Evolutionary conservation across 2,888 invertebrate species (phyloP).

Genomic region (Molorchus minor): DNA sequence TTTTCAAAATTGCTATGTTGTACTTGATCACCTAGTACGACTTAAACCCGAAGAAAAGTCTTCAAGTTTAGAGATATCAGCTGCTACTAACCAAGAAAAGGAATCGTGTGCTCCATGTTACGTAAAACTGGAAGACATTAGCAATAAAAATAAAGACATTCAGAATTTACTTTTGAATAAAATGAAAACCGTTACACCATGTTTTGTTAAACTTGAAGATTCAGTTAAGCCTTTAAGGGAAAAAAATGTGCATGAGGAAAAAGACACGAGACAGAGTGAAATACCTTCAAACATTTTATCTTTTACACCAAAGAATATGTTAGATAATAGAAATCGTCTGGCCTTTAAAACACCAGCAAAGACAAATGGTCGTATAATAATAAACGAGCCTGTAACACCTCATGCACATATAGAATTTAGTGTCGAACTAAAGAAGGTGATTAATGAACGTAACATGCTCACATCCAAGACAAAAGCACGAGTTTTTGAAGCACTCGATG

Average conservation of each 20-base stretch:
- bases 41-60: conserved; percentile 2
- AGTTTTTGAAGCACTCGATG: conserved; percentile 69
- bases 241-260: background rate
- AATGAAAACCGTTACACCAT: conserved; percentile 1
- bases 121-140: conserved; percentile 4
- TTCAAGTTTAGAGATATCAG: no score
- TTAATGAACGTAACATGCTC: conserved; percentile 70
- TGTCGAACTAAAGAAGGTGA: conserved; percentile 69
- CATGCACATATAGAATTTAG: conserved; percentile 65
- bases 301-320: background rate
- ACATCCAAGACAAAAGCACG: conserved; percentile 69
- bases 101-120: conserved; percentile 3
- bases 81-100: no score
- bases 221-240: background rate
- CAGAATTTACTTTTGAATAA: background rate
- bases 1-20: background rate
- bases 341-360: no score
- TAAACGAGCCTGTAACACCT: conserved; percentile 67
- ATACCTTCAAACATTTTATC: background rate
- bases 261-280: background rate
- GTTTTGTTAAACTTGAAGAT: conserved; percentile 22
- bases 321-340: background rate
- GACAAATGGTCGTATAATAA: background rate
- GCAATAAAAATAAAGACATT: background rate
- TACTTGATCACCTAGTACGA: no score